Conservation (phyloP, 1,140 invertebrate genomes). For the Zaprionus taronus region DNA sequence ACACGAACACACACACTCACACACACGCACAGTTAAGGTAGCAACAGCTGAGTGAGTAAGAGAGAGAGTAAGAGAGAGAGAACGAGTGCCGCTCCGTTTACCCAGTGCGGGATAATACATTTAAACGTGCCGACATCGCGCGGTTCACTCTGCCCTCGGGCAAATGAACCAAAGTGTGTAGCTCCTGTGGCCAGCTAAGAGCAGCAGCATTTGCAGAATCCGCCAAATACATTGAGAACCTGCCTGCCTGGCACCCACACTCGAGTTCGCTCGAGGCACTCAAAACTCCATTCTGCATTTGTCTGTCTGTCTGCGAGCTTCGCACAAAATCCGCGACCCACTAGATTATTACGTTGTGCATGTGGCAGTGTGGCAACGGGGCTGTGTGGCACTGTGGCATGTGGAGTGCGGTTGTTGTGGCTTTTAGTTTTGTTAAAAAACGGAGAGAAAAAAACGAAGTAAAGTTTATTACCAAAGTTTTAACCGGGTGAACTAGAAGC, state of each 20-base stretch:
- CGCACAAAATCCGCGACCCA: conserved; percentile 33
- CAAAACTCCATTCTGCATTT: conserved; percentile 11
- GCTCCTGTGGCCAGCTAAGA: conserved; percentile 22
- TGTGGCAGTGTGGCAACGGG: conserved; percentile 11
- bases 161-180: conserved; percentile 44
- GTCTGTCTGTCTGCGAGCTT: not conserved
- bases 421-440: conserved; percentile 29
- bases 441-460: not conserved
- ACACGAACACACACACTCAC: conserved; percentile 6
- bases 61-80: conserved; percentile 20
- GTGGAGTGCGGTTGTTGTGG: conserved; percentile 20
- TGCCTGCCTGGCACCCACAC: not conserved
- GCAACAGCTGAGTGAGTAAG: not conserved
- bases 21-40: conserved; percentile 1
- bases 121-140: conserved; percentile 67
- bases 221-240: not conserved
- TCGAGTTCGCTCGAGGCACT: conserved; percentile 1
- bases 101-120: conserved; percentile 57
- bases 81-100: conserved; percentile 21
- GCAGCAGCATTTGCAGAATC: conserved; percentile 1
- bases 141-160: conserved; percentile 29
- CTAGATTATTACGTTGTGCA: conserved; percentile 35
- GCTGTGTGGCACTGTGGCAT: not conserved
- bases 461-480: conserved; percentile 10
- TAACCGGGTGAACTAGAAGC: conserved; percentile 3